Evolutionary conservation across 2,113 vertebrate genomes (phyloP).

Genomic region (Trematocara stigmaticum): DNA sequence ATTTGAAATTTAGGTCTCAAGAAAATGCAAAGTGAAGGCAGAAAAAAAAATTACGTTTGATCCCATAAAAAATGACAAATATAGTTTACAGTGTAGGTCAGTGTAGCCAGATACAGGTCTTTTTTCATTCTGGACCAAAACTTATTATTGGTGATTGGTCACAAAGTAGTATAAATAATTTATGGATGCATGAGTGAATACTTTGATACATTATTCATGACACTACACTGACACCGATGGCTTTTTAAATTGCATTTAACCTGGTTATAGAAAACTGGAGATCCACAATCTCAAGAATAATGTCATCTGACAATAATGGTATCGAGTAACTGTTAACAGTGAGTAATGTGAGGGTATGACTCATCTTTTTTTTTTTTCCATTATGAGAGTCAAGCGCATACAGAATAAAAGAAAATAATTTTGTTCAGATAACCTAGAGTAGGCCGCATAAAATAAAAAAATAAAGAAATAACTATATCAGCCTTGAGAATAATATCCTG

Average conservation of each 20-base stretch:
- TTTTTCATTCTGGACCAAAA: background rate
- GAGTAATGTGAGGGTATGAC: background rate
- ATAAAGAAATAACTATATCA: background rate
- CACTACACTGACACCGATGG: background rate
- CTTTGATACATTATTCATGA: constrained; percentile 33
- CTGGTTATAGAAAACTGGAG: background rate
- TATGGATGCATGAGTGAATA: background rate
- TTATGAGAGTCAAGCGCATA: background rate
- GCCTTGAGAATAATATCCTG: background rate
- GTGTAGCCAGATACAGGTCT: background rate
- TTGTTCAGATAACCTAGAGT: background rate
- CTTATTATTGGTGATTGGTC: background rate
- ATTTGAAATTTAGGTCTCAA: background rate
- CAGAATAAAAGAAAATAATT: background rate
- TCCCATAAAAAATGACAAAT: background rate
- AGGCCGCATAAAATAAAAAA: background rate
- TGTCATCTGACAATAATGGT: background rate
- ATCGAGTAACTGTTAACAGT: background rate
- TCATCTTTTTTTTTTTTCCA: background rate
- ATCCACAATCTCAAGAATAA: background rate
- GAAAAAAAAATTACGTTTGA: background rate
- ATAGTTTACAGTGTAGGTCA: background rate
- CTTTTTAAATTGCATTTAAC: background rate
- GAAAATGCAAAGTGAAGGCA: background rate
- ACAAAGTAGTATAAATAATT: background rate